Base-by-base conservation (phyloP, 2,888 invertebrate species). In the Terebella lapidaria region DNA sequence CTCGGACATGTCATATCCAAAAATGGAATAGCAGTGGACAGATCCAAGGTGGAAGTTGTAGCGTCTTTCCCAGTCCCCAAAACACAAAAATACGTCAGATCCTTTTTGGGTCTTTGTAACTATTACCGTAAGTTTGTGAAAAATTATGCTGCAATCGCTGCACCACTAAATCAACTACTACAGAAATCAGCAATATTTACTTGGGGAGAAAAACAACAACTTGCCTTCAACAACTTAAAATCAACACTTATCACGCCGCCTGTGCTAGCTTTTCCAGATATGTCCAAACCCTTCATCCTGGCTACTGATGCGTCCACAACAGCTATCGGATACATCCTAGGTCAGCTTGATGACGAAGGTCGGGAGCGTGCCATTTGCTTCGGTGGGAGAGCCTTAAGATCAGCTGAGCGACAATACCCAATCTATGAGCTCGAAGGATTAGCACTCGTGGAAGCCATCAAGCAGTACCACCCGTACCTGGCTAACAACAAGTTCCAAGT, bases 371-470 rank as follows among this genome's bases (percentile, higher is more conserved):
- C 63, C 2, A 64, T 68, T 42, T 29, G 55, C 27, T 70, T 66
- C 57, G 68, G 64, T 28, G 67, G 66, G 4, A 54, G 61, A 59
- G 49, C 62, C 5, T 46, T 69, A 15, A 29, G 35, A 20, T 46
- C 28, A 27, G 49, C 58, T 25, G 64, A 68, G 58, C 60, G 52
- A 30, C 59, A 52, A 24, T 68, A 54, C 30, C 28, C 58, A n/a
- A 61, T 64, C 10, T 59, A 49, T 42, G 65, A 68, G 28, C 20
- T 56, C 42, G 68, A 68, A 63, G 59, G 63, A 27, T 45, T 68
- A 25, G 67, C 67, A 3, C 29, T 67, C 5, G 62, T 67, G 5
- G 68, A 66, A 57, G 67, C 63, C n/a, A 56, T 70, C 20, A 62
- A 64, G 35, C 45, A 56, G 5, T 70, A 62, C 42, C 56, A 60